A percentile compares a stretch with the other conserved stretches of the same genome.
phyloP scores from a whole-genome alignment of 1,140 invertebrate genomes.

The Papilio xuthus region DNA sequence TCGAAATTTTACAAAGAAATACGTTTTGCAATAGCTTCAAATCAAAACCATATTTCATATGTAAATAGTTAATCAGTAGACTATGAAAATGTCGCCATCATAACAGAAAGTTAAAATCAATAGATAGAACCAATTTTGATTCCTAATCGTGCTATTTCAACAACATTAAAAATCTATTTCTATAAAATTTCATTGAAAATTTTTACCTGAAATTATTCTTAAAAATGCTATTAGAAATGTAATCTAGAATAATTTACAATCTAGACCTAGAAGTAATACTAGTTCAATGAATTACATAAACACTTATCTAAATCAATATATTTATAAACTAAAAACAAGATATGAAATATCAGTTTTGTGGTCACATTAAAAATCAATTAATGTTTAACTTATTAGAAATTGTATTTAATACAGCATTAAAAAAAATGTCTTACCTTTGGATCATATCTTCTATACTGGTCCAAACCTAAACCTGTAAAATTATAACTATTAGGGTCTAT shows the following conservation, averaged over 20 bases:
- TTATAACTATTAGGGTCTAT: conserved; percentile 48
- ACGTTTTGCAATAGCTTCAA: too few relatives aligned
- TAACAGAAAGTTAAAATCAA: neutral
- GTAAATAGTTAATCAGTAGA: too few relatives aligned
- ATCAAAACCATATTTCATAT: too few relatives aligned
- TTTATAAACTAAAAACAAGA: neutral
- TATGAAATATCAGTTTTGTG: neutral
- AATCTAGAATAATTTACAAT: neutral
- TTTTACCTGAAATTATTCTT: neutral
- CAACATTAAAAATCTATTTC: conserved; percentile 8
- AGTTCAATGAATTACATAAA: neutral
- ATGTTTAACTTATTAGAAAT: neutral
- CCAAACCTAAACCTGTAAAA: conserved; percentile 93
- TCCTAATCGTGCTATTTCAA: neutral
- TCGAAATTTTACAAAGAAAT: too few relatives aligned
- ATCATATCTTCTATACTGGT: conserved; percentile 97
- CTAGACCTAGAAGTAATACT: neutral
- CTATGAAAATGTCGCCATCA: neutral
- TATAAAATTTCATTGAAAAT: neutral
- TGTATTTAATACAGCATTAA: conserved; percentile 16
- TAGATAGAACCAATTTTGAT: neutral
- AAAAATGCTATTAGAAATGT: neutral
- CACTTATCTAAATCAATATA: neutral
- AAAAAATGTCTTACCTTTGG: conserved; percentile 89
- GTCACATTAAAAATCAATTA: neutral